Evolutionary conservation across 2,113 vertebrate genomes (phyloP), one percentile per base, ranked within the genome.

Genomic region (Scytalopus superciliaris): DNA sequence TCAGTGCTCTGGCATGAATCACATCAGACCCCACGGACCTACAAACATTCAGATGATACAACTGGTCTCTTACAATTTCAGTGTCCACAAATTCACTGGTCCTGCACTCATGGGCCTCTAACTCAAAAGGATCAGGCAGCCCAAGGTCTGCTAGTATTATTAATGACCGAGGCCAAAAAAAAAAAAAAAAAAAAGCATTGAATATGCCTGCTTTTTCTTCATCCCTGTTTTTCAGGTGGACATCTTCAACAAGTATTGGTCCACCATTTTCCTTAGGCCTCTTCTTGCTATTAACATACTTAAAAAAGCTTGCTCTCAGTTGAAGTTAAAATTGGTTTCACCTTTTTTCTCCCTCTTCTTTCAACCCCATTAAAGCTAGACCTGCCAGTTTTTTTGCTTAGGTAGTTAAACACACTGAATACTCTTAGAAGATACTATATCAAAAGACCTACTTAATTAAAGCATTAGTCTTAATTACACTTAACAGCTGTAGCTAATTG

Each of bases 401-500:
- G 45, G 40, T 19, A 84, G n/a, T 90, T 92, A 77, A 94, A 33
- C 45, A 69, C 31, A 87, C 10, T 45, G 33, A 92, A 77, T 23
- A 90, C 13, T 49, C 33, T 75, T 42, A 67, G 12, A 91, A 68
- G 52, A 64, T 19, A 9, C 60, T 75, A 30, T 28, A 91, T 63
- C 62, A 57, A 63, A 90, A 85, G 27, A 87, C 31, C 56, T 91
- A 60, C 33, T 89, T 96, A 92, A 92, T 92, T 90, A 91, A 84
- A 77, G 45, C 30, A 74, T 84, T 78, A 94, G 33, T 82, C 35
- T 94, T 94, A 89, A 95, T 95, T 96, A 95, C 78, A 90, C 64
- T 88, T 81, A 89, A 88, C 56, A 84, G 45, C 59, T 57, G 49
- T 39, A 90, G 42, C 60, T 91, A 93, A 97, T 47, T 91, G 82